Base-by-base conservation (phyloP, 2,888 invertebrate species). In the Cephus runcator region DNA sequence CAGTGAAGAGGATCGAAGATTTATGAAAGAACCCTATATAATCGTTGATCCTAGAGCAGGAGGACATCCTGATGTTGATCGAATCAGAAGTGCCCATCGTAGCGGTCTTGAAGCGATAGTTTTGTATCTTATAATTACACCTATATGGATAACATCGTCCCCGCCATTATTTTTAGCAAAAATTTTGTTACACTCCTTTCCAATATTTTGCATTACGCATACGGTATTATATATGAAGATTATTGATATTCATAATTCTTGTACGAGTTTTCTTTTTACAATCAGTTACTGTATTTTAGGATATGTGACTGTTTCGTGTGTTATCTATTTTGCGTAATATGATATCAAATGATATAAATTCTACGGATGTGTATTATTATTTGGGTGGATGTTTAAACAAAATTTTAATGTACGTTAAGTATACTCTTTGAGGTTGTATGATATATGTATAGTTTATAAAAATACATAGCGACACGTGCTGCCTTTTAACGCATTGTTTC, bases 1-100 rank as follows among this genome's bases (percentile, higher is more conserved):
- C 77, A 90, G 90, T 77, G 86, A 88, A 35, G 90, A 88, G 79
- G 90, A 90, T 69, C 83, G 81, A 82, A 85, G 85, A 79, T 90
- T 89, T 87, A 80, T 90, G 75, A 80, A 86, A 77, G 84, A 84
- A 36, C 69, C 84, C 4, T 77, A 86, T 12, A 80, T 87, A 36
- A 86, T 81, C 74, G 75, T 89, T 9, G 83, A 83, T 75, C 79
- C 85, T 30, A 85, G 78, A 36, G 89, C 86, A 33, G 85, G 84
- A 73, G 89, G 90, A 11, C 89, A 90, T 84, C 83, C 86, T 33
- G 87, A 87, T 73, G 81, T 90, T 34, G 85, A 87, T 79, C 87
- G 84, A 15, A 87, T 90, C 76, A 83, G 90, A 75, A 79, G 75
- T 23, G 84, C 83, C 12, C 90, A 90, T 83, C 83, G 79, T 11